phyloP scores from a whole-genome alignment of 1,140 invertebrate species.

The Drosophila nasuta region DNA sequence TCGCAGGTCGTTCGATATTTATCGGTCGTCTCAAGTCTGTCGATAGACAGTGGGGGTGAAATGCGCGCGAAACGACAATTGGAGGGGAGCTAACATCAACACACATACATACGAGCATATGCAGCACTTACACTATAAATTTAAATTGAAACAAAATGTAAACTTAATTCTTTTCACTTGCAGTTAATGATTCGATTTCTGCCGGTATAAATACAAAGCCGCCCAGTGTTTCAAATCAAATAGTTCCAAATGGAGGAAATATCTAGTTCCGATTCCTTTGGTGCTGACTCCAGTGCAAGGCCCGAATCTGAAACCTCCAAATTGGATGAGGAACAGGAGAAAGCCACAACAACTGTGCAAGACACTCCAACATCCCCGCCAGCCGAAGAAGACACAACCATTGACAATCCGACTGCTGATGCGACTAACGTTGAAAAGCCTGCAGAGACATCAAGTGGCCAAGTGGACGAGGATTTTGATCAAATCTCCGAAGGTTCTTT shows the following conservation, averaged over 20 bases:
- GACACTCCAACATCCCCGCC: conserved; percentile 64
- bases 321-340: conserved; percentile 50
- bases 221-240: conserved; percentile 23
- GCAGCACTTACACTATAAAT: conserved; percentile 3
- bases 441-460: conserved; percentile 1
- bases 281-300: conserved; percentile 65
- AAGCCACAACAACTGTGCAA: conserved; percentile 24
- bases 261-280: conserved; percentile 80
- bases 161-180: conserved; percentile 25
- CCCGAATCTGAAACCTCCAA: conserved; percentile 66
- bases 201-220: conserved; percentile 37
- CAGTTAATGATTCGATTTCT: conserved; percentile 71
- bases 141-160: conserved; percentile 5
- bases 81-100: conserved; percentile 29
- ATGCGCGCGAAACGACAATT: conserved; percentile 48
- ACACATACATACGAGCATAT: conserved; percentile 8
- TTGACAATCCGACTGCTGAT: conserved; percentile 9
- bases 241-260: conserved; percentile 73
- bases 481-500: conserved; percentile 78
- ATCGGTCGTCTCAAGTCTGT: conserved; percentile 32
- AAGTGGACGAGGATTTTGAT: conserved; percentile 72
- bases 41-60: conserved; percentile 50
- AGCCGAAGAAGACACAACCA: conserved; percentile 51
- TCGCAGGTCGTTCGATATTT: conserved; percentile 59
- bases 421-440: conserved; percentile 12